Conservation (phyloP, 2,113 vertebrate species). For the Calidris pugnax region DNA sequence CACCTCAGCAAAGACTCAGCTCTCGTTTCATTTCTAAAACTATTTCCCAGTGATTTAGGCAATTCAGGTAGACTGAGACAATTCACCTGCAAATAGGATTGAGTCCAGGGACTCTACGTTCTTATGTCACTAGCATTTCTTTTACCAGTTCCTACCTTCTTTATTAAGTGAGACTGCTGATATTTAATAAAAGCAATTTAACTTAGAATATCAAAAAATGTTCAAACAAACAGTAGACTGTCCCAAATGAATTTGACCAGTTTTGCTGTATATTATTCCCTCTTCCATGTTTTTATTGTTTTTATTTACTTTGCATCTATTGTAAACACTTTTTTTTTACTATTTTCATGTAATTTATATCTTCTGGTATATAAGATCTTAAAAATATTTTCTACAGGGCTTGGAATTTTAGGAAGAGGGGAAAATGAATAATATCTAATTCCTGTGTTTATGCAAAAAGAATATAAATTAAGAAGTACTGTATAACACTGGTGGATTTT, state of each 20-base stretch:
- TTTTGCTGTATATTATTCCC: not conserved
- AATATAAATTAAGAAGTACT: not conserved
- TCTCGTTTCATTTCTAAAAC: not conserved
- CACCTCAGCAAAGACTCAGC: not conserved
- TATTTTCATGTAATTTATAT: not conserved
- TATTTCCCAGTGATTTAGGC: not conserved
- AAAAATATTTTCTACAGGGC: not conserved
- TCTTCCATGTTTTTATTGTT: not conserved
- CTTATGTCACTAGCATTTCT: not conserved
- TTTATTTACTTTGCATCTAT: not conserved
- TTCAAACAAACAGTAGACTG: not conserved
- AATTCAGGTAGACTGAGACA: not conserved
- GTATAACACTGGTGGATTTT: not conserved
- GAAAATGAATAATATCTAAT: not conserved
- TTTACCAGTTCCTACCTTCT: not conserved
- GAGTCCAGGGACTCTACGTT: not conserved
- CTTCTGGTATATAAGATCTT: not conserved
- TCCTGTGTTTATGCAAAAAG: not conserved
- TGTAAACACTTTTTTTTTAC: not conserved
- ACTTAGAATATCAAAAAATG: not conserved
- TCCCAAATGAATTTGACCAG: not conserved
- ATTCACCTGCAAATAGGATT: not conserved
- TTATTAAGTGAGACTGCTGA: not conserved
- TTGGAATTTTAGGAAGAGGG: not conserved
- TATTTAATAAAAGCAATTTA: constrained; percentile 34